phyloP scores from a whole-genome alignment of 37 sponge, comb jelly and placozoan genomes.

The Halisarca cf. caerulea region DNA sequence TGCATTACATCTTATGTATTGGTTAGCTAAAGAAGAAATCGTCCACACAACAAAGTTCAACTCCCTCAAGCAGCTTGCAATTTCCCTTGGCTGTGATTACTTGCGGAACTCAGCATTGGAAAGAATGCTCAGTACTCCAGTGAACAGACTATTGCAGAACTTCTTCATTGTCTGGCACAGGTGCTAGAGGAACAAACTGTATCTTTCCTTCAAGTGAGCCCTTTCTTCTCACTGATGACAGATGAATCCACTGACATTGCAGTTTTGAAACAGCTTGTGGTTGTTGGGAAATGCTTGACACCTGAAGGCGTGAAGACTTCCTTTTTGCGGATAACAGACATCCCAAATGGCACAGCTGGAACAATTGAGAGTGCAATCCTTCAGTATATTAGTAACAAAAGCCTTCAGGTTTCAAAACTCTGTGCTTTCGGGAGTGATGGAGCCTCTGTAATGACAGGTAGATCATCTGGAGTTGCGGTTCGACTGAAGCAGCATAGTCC shows the following conservation, averaged over 20 bases:
- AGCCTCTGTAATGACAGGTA: constrained; percentile 56
- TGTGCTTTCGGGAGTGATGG: constrained; percentile 63
- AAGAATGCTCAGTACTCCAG: constrained; percentile 31
- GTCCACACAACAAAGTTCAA: constrained; percentile 39
- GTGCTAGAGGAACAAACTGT: constrained; percentile 43
- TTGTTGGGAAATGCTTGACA: constrained; percentile 14
- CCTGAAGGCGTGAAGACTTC: constrained; percentile 28
- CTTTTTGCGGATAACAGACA: constrained; percentile 29
- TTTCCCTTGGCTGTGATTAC: constrained; percentile 36
- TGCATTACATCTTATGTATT: constrained; percentile 40
- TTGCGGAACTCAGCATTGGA: constrained; percentile 17
- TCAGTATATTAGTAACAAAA: constrained; percentile 20
- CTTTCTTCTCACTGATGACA: constrained; percentile 39
- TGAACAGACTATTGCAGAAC: constrained; percentile 45
- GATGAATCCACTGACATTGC: constrained; percentile 46
- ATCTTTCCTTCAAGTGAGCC: background rate
- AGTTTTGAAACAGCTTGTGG: constrained; percentile 34
- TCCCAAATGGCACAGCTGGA: constrained; percentile 43
- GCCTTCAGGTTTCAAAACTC: constrained; percentile 20
- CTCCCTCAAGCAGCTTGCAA: constrained; percentile 33
- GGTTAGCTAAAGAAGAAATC: constrained; percentile 58
- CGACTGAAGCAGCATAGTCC: constrained; percentile 37
- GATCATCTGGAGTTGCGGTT: constrained; percentile 36
- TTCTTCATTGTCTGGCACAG: constrained; percentile 25
- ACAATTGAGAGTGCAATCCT: constrained; percentile 39